Percentiles rank a stretch among this genome's conserved stretches.
phyloP scores from a whole-genome alignment of 1,140 invertebrate species.

The Drosophila rhopaloa region DNA sequence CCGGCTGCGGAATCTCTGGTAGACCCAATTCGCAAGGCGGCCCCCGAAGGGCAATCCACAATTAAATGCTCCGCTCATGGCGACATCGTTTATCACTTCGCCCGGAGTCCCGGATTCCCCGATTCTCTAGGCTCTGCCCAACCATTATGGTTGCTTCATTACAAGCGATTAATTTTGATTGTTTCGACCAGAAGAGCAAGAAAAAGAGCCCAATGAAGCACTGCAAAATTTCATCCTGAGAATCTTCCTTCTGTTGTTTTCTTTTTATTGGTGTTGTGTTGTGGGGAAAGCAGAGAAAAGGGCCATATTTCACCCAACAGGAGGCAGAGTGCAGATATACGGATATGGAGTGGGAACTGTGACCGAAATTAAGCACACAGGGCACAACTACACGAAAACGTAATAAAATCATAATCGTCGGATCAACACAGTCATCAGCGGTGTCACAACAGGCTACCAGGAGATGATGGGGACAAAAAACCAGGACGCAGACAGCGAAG shows the following conservation, averaged over 20 bases:
- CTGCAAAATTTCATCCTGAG: constrained; percentile 33
- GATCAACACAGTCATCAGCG: constrained; percentile 84
- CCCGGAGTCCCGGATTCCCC: constrained; percentile 1
- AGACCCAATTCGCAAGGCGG: constrained; percentile 30
- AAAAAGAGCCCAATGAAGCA: constrained; percentile 19
- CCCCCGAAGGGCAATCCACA: constrained; percentile 64
- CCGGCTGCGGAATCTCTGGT: constrained; percentile 38
- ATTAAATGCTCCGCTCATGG: constrained; percentile 68
- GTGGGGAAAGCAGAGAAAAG: constrained; percentile 30
- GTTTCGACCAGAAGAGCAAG: constrained; percentile 40
- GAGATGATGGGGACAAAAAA: constrained; percentile 33
- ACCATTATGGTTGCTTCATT: constrained; percentile 68
- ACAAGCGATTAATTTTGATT: constrained; percentile 79
- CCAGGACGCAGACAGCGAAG: constrained; percentile 22
- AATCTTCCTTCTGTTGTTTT: constrained; percentile 15
- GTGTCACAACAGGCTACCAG: constrained; percentile 71
- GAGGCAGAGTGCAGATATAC: constrained; percentile 27
- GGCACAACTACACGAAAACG: constrained; percentile 81
- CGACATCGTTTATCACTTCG: constrained; percentile 71
- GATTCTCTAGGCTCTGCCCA: constrained; percentile 21
- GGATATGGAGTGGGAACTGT: constrained; percentile 18
- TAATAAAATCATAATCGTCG: constrained; percentile 84
- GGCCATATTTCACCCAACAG: constrained; percentile 73
- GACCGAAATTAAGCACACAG: constrained; percentile 76
- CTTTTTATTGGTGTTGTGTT: background rate